Percentiles rank a stretch among this genome's conserved stretches.
phyloP scores from a whole-genome alignment of 2,888 invertebrate genomes.

The Sisyra terminalis region DNA sequence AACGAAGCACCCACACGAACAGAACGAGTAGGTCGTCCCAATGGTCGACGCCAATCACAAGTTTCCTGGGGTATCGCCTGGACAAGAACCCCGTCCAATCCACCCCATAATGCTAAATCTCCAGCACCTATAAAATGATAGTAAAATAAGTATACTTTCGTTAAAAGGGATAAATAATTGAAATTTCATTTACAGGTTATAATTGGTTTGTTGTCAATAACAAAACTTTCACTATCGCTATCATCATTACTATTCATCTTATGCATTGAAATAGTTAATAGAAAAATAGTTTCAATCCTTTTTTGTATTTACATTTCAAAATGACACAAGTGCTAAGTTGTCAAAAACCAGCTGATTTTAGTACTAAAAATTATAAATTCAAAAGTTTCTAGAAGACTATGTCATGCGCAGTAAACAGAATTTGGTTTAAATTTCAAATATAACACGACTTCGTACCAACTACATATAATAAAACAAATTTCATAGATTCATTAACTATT shows the following conservation, averaged over 20 bases:
- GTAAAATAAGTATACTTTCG: neutral
- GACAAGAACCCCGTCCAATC: conserved; percentile 59
- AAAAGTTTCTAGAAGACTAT: too few relatives aligned
- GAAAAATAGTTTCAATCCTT: neutral
- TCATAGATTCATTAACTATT: too few relatives aligned
- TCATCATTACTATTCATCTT: conserved; percentile 34
- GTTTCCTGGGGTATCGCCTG: conserved; percentile 73
- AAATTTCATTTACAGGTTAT: conserved; percentile 49
- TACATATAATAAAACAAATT: too few relatives aligned
- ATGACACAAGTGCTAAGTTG: neutral
- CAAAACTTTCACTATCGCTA: conserved; percentile 30
- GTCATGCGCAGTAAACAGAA: too few relatives aligned
- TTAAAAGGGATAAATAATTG: neutral
- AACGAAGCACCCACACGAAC: conserved; percentile 72
- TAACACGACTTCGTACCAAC: too few relatives aligned
- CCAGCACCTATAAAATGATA: conserved; percentile 48
- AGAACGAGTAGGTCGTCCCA: conserved; percentile 69
- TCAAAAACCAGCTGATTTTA: conserved; percentile 1
- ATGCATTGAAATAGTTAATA: neutral
- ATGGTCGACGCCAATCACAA: conserved; percentile 83
- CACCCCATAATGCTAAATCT: conserved; percentile 67
- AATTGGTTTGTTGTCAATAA: conserved; percentile 53
- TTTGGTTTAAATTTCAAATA: too few relatives aligned
- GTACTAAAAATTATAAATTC: too few relatives aligned
- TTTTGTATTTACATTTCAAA: neutral